These are phyloP conservation scores for Calliphora vomitoria DNA, from an alignment of 2,888 invertebrate species.

Conservation along the genomic window DNA sequence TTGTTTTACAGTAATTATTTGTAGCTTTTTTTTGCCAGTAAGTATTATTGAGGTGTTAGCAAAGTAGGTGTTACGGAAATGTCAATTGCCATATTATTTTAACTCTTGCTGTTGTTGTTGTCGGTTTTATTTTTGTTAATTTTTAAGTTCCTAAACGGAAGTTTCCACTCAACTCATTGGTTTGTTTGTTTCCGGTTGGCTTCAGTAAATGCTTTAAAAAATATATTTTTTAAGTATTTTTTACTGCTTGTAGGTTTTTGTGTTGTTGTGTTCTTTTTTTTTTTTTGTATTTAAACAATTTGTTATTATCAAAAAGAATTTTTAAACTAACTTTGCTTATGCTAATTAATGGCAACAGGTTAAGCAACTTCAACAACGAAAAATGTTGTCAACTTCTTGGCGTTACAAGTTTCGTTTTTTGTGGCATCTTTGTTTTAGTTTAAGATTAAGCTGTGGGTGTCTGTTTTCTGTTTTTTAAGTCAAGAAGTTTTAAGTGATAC, in stretches of 20 bases:
- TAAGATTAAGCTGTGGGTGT: background rate
- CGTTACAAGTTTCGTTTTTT: background rate
- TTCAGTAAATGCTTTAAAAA: background rate
- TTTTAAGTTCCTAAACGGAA: background rate
- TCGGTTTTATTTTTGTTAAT: background rate
- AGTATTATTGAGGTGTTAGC: background rate
- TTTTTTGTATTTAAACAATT: background rate
- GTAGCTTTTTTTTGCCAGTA: background rate
- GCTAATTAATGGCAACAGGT: constrained; percentile 21
- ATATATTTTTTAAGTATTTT: background rate
- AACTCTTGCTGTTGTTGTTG: background rate
- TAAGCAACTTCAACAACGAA: background rate
- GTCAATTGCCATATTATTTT: background rate
- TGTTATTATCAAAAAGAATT: constrained; percentile 8
- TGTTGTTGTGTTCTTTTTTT: background rate
- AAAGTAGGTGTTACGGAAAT: background rate
- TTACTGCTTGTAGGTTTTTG: background rate
- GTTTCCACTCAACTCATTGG: background rate
- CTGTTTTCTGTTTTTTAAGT: background rate
- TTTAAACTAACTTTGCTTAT: constrained; percentile 9
- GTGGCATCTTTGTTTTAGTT: background rate
- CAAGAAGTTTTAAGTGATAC: background rate
- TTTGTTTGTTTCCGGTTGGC: background rate
- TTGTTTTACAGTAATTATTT: background rate
- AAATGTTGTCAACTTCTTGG: background rate